Conservation (phyloP, 2,113 vertebrate species). For the Canis aureus region DNA sequence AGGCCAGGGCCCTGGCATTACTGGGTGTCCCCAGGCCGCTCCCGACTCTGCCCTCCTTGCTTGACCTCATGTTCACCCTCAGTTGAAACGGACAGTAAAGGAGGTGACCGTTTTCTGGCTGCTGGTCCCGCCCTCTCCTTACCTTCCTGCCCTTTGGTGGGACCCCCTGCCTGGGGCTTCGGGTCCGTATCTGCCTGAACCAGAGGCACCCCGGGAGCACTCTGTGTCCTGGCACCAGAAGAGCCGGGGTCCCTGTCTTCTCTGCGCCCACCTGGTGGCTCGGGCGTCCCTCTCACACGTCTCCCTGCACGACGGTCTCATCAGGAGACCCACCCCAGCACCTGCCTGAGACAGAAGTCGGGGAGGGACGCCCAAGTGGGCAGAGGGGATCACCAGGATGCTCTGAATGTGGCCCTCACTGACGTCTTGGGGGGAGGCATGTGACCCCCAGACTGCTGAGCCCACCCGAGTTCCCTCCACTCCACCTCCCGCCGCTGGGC, state of each 20-base stretch:
- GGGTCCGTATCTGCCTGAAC: fast-evolving
- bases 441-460: neutral
- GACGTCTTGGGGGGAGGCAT: neutral
- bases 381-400: fast-evolving
- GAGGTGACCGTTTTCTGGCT: neutral
- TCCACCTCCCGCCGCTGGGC: fast-evolving
- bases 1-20: neutral
- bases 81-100: neutral
- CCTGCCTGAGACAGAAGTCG: neutral
- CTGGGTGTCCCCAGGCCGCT: fast-evolving
- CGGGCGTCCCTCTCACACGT: fast-evolving
- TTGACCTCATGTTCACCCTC: neutral
- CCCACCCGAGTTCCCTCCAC: fast-evolving
- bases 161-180: neutral
- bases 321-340: too few relatives aligned
- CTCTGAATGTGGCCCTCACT: neutral
- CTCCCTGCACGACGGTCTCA: fast-evolving
- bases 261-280: fast-evolving
- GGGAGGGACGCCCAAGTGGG: too few relatives aligned
- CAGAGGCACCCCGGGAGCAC: fast-evolving
- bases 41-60: neutral
- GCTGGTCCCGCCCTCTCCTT: fast-evolving
- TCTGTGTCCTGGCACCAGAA: fast-evolving
- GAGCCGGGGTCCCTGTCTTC: neutral
- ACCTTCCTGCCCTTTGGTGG: neutral